Base-by-base conservation (phyloP, 2,113 vertebrate genomes). In the Butorides virescens region DNA sequence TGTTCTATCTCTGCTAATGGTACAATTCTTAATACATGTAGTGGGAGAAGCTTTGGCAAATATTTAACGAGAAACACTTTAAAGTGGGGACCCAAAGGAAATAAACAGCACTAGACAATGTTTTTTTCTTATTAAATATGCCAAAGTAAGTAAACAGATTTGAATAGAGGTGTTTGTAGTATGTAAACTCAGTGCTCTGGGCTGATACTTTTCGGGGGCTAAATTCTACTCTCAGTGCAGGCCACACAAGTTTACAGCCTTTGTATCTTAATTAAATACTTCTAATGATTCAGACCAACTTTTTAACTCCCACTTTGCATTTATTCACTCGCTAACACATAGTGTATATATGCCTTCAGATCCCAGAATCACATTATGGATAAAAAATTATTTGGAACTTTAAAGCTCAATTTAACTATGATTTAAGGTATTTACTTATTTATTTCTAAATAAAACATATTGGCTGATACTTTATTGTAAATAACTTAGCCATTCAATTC, bases 221-320 rank as follows among this genome's bases (percentile, higher is more conserved):
- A 74, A 85, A 93, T 96, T 86, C 76, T 68, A 22, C 39, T 83
- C 56, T 73, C 14, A 0, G 15, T 52, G 42, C 27, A 89, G 22
- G 21, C 52, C 34, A 94, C 56, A 63, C 52, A 86, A 91, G 44
- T 92, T 78, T 89, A 81, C 47, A 80, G 86, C 39, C 15, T 91
- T 95, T 95, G 63, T 95, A 96, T 97, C 96, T 97, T 96, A 96
- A 97, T 93, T 81, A 94, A 97, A 93, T 92, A 91, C 96, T 92
- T 94, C 78, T 97, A 97, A 96, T 96, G 67, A 87, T 81, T 93
- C 62, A 89, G 95, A 95, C 55, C 44, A 83, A 93, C 61, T 95
- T 97, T 91, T 97, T 75, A 94, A 86, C 92, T 96, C 56, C 73
- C 29, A 32, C 91, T 97, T 97, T 68, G 92, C 23, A 86, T 72